These are phyloP conservation scores for Sphinx pinastri DNA, from an alignment of 2,888 invertebrate genomes.

Conservation along the genomic window DNA sequence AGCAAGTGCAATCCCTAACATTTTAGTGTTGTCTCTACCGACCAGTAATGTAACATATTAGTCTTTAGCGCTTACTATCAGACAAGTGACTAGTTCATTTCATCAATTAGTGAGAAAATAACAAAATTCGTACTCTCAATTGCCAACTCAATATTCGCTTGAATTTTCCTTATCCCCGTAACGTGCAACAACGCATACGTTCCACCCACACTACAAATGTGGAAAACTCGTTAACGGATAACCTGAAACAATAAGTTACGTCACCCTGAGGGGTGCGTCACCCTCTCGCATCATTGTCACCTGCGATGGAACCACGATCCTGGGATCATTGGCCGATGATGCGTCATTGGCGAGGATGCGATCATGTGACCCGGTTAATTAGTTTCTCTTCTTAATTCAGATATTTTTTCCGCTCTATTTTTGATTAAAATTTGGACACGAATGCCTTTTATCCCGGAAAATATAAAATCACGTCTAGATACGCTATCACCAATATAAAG, in stretches of 20 bases:
- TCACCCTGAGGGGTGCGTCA: not conserved
- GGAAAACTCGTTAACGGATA: constrained; percentile 5
- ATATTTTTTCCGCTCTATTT: not conserved
- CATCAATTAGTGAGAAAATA: too few species aligned
- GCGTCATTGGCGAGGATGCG: constrained; percentile 37
- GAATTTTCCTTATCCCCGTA: too few species aligned
- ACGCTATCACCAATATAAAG: too few species aligned
- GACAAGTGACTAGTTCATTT: too few species aligned
- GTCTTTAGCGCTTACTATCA: not conserved
- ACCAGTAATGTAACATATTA: too few species aligned
- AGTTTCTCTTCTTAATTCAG: not conserved
- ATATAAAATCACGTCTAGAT: too few species aligned
- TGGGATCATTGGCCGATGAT: not conserved
- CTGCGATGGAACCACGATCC: constrained; percentile 6
- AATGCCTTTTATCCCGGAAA: too few species aligned
- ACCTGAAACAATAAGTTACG: constrained; percentile 21
- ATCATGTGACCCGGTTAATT: constrained; percentile 28
- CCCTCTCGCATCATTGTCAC: constrained; percentile 11
- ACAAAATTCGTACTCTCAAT: not conserved
- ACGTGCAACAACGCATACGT: not conserved
- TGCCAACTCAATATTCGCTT: too few species aligned
- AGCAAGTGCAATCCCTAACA: too few species aligned
- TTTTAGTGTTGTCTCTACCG: too few species aligned
- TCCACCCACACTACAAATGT: constrained; percentile 4
- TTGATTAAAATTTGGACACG: not conserved